Percentiles rank a stretch among this genome's conserved stretches.
These are phyloP conservation scores for Siniperca scherzeri DNA, from an alignment of 2,797 vertebrate genomes.

Conservation along the genomic window DNA sequence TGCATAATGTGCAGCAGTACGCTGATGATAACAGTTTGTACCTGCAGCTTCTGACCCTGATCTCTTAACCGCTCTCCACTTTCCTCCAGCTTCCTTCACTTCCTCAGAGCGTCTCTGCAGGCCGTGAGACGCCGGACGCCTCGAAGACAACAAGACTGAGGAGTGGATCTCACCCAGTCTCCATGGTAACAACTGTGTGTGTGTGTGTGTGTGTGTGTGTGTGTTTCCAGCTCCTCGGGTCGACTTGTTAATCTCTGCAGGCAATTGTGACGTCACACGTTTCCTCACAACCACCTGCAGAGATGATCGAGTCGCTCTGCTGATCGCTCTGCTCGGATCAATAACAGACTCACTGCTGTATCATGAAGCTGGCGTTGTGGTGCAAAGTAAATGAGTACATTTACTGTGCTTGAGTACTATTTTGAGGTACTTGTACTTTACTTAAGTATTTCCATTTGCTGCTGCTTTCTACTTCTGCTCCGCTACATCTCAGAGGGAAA, in stretches of 20 bases:
- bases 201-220: constrained; percentile 6
- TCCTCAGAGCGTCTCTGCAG: neutral
- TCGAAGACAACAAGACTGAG: neutral
- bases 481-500: neutral
- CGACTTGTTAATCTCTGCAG: constrained; percentile 94
- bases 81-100: neutral
- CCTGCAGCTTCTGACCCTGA: too few species aligned
- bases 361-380: neutral
- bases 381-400: neutral
- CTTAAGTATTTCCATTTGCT: neutral
- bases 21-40: too few species aligned
- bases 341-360: neutral
- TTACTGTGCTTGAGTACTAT: neutral
- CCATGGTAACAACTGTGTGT: constrained; percentile 20
- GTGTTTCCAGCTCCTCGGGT: constrained; percentile 34
- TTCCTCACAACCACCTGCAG: constrained; percentile 90
- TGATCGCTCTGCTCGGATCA: neutral
- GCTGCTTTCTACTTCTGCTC: neutral
- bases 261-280: constrained; percentile 89
- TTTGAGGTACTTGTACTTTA: neutral
- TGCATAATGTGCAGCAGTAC: too few species aligned
- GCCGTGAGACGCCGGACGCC: neutral
- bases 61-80: neutral
- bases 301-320: constrained; percentile 87
- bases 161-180: neutral